A percentile compares a stretch with the other conserved stretches of the same genome.
These are phyloP conservation scores for Plecturocebus donacophilus DNA, from an alignment of 2,113 vertebrate genomes.

Conservation along the genomic window DNA sequence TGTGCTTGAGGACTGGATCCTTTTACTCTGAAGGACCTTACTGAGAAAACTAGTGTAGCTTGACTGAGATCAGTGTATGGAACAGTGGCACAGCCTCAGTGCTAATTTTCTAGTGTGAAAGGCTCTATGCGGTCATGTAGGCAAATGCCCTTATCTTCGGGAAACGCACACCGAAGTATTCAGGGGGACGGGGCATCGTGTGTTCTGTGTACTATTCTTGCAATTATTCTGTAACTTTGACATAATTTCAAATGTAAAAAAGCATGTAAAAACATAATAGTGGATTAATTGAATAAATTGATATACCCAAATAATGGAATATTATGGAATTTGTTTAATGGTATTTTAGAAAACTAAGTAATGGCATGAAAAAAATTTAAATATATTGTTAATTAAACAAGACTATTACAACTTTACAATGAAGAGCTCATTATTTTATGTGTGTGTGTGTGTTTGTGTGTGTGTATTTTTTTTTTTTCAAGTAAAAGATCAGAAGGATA, in stretches of 20 bases:
- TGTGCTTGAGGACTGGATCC: not conserved
- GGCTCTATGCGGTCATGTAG: not conserved
- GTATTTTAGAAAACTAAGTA: not conserved
- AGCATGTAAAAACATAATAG: not conserved
- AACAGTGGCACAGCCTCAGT: rapidly evolving
- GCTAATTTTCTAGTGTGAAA: not conserved
- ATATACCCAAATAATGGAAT: not conserved
- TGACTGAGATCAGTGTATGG: not conserved
- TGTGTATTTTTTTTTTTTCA: not conserved
- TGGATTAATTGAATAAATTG: not conserved
- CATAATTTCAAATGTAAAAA: not conserved
- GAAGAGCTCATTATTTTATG: not conserved
- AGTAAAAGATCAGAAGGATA: not conserved
- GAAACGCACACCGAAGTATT: not conserved
- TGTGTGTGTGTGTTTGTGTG: not conserved
- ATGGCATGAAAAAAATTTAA: not conserved
- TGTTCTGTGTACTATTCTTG: not conserved
- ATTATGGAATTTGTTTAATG: not conserved
- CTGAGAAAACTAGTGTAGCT: not conserved
- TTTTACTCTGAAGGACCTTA: not conserved
- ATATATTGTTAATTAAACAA: not conserved
- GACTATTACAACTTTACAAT: not conserved
- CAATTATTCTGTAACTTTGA: not conserved
- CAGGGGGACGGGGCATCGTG: not conserved
- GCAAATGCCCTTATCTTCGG: not conserved